These are phyloP conservation scores for Asobara japonica DNA, from an alignment of 1,140 invertebrate species.

Conservation along the genomic window DNA sequence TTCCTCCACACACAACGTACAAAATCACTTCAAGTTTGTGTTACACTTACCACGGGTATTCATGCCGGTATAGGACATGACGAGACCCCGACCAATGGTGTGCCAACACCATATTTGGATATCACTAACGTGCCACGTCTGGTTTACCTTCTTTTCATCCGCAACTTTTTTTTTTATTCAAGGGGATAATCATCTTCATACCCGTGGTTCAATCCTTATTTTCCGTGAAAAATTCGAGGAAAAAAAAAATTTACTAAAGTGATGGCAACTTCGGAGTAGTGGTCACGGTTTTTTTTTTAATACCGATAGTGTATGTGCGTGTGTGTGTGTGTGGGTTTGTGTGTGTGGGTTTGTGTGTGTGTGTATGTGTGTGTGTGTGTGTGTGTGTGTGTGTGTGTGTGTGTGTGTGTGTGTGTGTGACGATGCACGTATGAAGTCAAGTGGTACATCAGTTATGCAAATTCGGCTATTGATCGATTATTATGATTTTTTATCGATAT, in stretches of 20 bases:
- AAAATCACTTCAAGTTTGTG: slow-evolving; percentile 5
- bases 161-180: neutral
- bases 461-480: too few species aligned
- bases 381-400: too few species aligned
- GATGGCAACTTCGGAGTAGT: neutral
- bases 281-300: too few species aligned
- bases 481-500: too few species aligned
- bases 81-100: neutral
- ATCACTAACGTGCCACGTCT: neutral
- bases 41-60: neutral
- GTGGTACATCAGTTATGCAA: too few species aligned
- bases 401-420: too few species aligned
- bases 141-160: neutral
- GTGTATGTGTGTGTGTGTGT: too few species aligned
- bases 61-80: neutral
- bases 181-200: neutral
- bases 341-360: too few species aligned
- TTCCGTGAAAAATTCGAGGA: neutral
- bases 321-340: too few species aligned
- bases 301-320: too few species aligned
- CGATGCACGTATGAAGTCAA: too few species aligned
- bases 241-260: neutral
- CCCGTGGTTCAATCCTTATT: neutral
- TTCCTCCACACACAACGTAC: neutral
- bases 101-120: slow-evolving; percentile 2